A percentile compares a stretch with the other conserved stretches of the same genome.
These are phyloP conservation scores for Urocitellus parryii DNA, from an alignment of 2,113 vertebrate species.

Conservation along the genomic window DNA sequence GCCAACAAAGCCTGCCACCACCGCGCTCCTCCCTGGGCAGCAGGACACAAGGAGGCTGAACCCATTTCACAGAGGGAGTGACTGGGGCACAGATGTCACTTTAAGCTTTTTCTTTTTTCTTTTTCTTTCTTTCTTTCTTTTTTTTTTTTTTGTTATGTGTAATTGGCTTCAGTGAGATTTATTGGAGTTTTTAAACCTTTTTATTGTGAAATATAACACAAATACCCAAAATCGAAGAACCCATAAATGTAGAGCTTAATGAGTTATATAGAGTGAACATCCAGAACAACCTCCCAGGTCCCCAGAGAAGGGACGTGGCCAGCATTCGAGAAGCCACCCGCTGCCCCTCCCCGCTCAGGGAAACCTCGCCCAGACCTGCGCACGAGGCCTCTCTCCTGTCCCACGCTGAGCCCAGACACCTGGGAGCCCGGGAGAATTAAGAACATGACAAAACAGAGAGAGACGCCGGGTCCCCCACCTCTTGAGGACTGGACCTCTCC, in stretches of 20 bases:
- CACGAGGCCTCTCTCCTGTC: not conserved
- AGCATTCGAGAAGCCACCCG: not conserved
- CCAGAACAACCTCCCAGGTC: not conserved
- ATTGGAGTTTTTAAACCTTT: conserved; percentile 71
- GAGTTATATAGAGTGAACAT: conserved; percentile 58
- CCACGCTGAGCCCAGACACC: not conserved
- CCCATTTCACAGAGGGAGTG: not conserved
- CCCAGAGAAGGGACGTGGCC: not conserved
- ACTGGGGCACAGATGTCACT: not conserved
- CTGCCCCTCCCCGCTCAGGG: rapidly evolving
- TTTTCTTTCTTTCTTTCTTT: not conserved
- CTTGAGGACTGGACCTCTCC: not conserved
- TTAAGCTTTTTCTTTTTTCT: not conserved
- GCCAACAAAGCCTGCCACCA: not conserved
- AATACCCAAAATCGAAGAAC: conserved; percentile 74
- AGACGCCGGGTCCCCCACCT: rapidly evolving
- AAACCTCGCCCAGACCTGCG: not conserved
- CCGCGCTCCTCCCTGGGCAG: not conserved
- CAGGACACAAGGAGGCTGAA: rapidly evolving
- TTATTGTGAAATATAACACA: conserved; percentile 77
- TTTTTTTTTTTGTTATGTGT: not conserved
- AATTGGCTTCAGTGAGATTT: conserved; percentile 73
- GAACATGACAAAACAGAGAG: not conserved
- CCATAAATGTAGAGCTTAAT: conserved; percentile 66
- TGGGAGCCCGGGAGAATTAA: not conserved